Evolutionary conservation across 2,797 vertebrate genomes (phyloP), one percentile per base, ranked within the genome.

Genomic region (Phataginus tetradactyla): DNA sequence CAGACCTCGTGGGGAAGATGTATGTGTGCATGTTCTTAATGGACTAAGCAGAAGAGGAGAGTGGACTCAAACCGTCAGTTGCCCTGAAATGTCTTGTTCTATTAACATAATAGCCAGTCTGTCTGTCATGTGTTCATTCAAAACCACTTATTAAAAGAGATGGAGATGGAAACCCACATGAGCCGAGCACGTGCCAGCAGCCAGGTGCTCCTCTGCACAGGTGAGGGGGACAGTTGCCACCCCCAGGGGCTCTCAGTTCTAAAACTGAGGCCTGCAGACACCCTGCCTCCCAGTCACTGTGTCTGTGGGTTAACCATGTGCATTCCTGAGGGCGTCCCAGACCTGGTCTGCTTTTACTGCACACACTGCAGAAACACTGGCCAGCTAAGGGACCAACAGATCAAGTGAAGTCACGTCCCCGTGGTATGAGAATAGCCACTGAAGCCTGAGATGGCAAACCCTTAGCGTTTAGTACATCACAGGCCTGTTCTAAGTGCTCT

Each of bases 141-240:
- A 53, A 57, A 27, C 4, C 13, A 21, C 18, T 14, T 34, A 7
- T 37, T 49, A 11, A 80, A 93, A 5, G 72, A 81, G 55, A 29
- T 7, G 39, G 32, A 51, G 21, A 34, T 66, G 49, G 51, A 72
- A 69, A 29, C 55, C 4, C 6, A 23, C 1, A 0, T 0, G 51
- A 42, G 13, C 51, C 1, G 14, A 34, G 79, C 20, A 1, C 11
- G 17, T 66, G 59, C 0, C 0, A 1, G 29, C 64, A 23, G 20
- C n/a, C 68, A 0, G 66, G 29, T 17, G 59, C 4, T 37, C 13
- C 7, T 51, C 5, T 21, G 1, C 0, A 8, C n/a, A 0, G 49
- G 34, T 6, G 13, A 3, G n/a, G 21, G 51, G 27, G 17, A 7
- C 32, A 7, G 12, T 25, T 78, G 3, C n/a, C 0, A 1, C 20